Base-by-base conservation (phyloP, 1,140 invertebrate genomes). In the Zaprionus kolodkinae region DNA sequence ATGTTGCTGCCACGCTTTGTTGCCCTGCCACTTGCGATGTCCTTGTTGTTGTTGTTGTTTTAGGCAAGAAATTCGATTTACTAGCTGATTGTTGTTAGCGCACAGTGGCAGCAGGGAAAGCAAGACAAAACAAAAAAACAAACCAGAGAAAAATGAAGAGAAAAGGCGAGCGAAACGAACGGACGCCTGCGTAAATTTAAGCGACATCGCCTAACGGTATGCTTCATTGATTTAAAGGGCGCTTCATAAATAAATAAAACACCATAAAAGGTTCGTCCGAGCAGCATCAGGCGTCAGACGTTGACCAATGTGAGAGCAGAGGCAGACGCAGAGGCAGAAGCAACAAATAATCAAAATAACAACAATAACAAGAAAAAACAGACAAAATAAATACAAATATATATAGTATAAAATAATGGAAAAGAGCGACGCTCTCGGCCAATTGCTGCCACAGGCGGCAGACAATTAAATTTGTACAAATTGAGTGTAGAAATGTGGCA, bases 391-490 rank as follows among this genome's bases (percentile, higher is more conserved):
- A 84, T 75, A 81, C 72, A 78, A 80, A 80, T 61, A 83, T 61
- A 83, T 60, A 78, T 56, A 21, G 21, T 21, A 66, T 63, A 80
- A 74, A 74, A 70, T 62, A 69, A 70, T 74, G 59, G 45, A 50
- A 70, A 48, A 62, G 59, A 60, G 57, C 40, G 33, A 50, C 9
- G 66, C 66, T 33, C 40, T 15, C 35, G 59, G 57, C 30, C 59
- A 74, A 70, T 74, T 61, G 66, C 72, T 61, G 66, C 72, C 61
- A 45, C 50, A 45, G 80, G 84, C 84, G 55, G 73, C 81, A 89
- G 78, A 88, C 85, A 88, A 89, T 88, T 88, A 88, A 88, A 88
- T 88, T 88, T 89, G 85, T 89, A 88, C 85, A 89, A 88, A 88
- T 88, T 88, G 84, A 88, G 85, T 89, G 84, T 83, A 88, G 83